These are phyloP conservation scores for Diplodus sargus DNA, from an alignment of 2,797 vertebrate genomes.

Conservation along the genomic window DNA sequence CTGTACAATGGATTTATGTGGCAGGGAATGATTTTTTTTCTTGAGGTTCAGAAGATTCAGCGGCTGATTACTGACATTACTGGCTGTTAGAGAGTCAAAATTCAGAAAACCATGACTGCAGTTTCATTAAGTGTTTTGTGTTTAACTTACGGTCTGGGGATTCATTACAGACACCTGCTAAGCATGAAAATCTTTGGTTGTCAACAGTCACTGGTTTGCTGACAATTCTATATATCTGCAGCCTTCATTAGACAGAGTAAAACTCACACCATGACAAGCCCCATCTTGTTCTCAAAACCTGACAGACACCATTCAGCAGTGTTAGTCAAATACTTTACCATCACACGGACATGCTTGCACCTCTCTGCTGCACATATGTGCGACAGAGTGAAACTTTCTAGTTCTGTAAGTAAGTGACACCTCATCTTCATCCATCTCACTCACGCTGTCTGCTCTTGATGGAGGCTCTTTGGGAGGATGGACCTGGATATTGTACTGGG, in stretches of 20 bases:
- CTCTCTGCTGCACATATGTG: conserved; percentile 20
- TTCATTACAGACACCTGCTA: no score
- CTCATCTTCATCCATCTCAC: conserved; percentile 62
- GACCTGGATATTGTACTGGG: conserved; percentile 59
- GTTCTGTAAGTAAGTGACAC: conserved; percentile 26
- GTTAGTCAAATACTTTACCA: conserved; percentile 40
- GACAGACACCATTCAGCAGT: conserved; percentile 38
- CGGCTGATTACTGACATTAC: conserved; percentile 12
- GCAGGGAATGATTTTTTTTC: neutral
- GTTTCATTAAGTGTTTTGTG: no score
- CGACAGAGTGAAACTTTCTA: conserved; percentile 20
- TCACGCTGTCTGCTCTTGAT: conserved; percentile 73
- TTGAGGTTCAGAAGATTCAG: conserved; percentile 64
- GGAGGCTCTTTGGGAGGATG: conserved; percentile 71
- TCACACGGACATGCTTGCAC: conserved; percentile 23
- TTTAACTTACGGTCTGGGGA: no score
- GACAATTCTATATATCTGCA: conserved; percentile 35
- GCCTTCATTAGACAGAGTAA: conserved; percentile 28
- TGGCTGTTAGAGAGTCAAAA: conserved; percentile 48
- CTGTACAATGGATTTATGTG: neutral
- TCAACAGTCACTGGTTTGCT: conserved; percentile 14
- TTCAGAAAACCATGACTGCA: conserved; percentile 25
- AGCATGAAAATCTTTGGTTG: no score
- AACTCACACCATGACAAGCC: conserved; percentile 9
- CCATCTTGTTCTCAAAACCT: conserved; percentile 10